Evolutionary conservation across 2,113 vertebrate genomes (phyloP).

Genomic region (Sclerurus mexicanus): DNA sequence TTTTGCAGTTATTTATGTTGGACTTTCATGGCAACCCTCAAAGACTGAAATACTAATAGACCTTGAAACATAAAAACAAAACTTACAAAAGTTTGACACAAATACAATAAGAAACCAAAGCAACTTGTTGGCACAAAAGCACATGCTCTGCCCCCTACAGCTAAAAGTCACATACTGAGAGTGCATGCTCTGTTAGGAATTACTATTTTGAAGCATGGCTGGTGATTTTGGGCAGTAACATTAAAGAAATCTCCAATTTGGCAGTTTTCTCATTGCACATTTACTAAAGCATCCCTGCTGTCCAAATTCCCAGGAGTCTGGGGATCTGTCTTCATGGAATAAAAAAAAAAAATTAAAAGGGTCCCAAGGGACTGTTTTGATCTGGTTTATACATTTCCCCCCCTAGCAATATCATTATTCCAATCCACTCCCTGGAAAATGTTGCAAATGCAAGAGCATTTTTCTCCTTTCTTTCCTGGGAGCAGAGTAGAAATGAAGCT

Average conservation of each 20-base stretch:
- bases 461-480: not conserved
- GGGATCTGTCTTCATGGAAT: conserved; percentile 36
- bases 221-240: conserved; percentile 72
- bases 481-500: not conserved
- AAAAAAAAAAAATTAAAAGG: conserved; percentile 26
- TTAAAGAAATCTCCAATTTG: conserved; percentile 73
- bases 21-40: not conserved
- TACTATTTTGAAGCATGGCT: conserved; percentile 65
- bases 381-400: not conserved
- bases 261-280: conserved; percentile 54
- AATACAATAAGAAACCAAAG: not conserved
- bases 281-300: conserved; percentile 60
- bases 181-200: conserved; percentile 65
- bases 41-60: conserved; percentile 12
- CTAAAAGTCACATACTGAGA: conserved; percentile 65
- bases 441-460: not conserved
- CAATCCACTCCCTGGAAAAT: not conserved
- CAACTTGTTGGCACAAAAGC: conserved; percentile 59
- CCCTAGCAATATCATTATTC: not conserved
- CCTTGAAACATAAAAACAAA: conserved; percentile 10
- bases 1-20: not conserved
- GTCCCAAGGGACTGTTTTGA: not conserved
- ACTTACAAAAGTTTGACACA: conserved; percentile 49
- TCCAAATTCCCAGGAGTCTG: conserved; percentile 44
- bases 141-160: conserved; percentile 69